Evolutionary conservation across 2,113 vertebrate species (phyloP), one percentile per base, ranked within the genome.

Genomic region (Mastomys coucha): DNA sequence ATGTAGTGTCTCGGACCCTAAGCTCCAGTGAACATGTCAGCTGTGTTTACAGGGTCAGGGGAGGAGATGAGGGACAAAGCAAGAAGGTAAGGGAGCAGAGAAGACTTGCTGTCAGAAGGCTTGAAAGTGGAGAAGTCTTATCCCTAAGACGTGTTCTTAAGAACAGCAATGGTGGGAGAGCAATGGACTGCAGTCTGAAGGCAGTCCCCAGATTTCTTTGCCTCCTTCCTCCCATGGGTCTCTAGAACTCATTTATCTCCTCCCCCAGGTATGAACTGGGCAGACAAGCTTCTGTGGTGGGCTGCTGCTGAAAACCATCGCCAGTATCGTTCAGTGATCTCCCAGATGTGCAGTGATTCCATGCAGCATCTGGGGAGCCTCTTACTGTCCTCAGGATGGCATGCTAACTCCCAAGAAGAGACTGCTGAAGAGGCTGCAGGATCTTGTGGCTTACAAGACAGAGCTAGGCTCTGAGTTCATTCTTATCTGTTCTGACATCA

Each of bases 91-190:
- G 14, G n/a, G 22, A 58, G 45, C 20, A 16, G 60, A 26, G 5
- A 22, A 28, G 5, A 6, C 26, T 36, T 33, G 33, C 39, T 36
- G 45, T 17, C 17, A 45, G 33, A 42, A 69, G 36, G 17, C 70
- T 72, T 72, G 70, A 72, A 17, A 36, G 17, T 17, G 1, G 70
- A 72, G 70, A 36, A 70, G 69, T n/a, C 69, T 72, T n/a, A 36
- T n/a, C 36, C 69, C 33, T 72, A n/a, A n/a, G 69, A 19, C 16
- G 16, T 70, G 69, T 42, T 28, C 58, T 86, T 19, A 85, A 33
- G 26, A 14, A 0, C 0, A 82, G 75, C 69, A 0, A 10, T 0
- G 10, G 49, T 22, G 58, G 22, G 92, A 42, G 19, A 19, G 42
- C 77, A 36, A 51, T 33, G 51, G 51, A 22, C 45, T 22, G 2